Evolutionary conservation across 2,113 vertebrate species (phyloP).

Genomic region (Porphyrio hochstetteri): DNA sequence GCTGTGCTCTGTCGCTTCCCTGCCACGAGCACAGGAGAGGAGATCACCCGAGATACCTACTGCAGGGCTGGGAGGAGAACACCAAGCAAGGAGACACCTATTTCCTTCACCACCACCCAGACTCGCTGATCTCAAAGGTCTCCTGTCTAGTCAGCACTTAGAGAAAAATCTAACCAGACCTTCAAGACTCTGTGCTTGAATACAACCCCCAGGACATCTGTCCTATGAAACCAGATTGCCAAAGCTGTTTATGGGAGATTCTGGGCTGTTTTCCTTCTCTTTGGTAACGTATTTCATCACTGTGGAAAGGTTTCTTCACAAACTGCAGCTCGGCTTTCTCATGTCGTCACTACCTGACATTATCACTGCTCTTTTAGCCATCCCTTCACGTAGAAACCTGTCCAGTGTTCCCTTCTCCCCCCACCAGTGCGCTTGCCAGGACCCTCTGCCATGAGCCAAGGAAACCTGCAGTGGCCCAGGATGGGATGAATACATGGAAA

Average conservation of each 20-base stretch:
- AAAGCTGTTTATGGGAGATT: not conserved
- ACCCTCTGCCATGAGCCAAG: not conserved
- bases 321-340: not conserved
- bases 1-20: accelerated
- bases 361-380: not conserved
- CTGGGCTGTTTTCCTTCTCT: not conserved
- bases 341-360: not conserved
- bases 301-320: not conserved
- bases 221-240: not conserved
- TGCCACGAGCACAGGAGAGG: too few species aligned
- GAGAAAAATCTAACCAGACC: not conserved
- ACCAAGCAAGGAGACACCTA: not conserved
- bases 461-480: not conserved
- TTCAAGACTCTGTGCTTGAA: not conserved
- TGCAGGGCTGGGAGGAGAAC: not conserved
- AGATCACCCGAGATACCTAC: accelerated
- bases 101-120: not conserved
- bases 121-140: not conserved
- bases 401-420: not conserved
- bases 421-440: not conserved
- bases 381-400: not conserved
- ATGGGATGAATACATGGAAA: not conserved
- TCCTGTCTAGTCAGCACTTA: not conserved
- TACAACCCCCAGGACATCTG: not conserved
- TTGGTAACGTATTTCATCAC: not conserved